Percentiles rank a stretch among this genome's conserved stretches.
Evolutionary conservation across 2,888 invertebrate species (phyloP).

Genomic region (Lepidochrysops patricia): DNA sequence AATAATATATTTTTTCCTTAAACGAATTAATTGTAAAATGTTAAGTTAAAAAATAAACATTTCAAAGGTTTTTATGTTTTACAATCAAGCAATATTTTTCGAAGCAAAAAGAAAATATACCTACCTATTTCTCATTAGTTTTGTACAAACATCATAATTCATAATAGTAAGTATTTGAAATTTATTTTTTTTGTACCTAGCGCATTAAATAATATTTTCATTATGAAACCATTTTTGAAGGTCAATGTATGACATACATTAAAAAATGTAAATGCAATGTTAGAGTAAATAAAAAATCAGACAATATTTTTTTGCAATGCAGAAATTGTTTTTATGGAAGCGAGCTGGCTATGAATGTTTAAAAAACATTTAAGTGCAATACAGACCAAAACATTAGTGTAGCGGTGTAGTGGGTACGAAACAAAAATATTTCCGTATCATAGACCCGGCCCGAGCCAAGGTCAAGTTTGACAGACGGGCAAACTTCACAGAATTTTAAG

Average conservation of each 20-base stretch:
- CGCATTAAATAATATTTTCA: background rate
- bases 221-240: background rate
- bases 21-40: no score
- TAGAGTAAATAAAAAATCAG: conserved; percentile 2
- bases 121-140: background rate
- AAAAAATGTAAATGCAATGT: background rate
- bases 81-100: background rate
- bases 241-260: background rate
- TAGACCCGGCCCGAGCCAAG: conserved; percentile 62
- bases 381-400: background rate
- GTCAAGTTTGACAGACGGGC: conserved; percentile 59
- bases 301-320: background rate
- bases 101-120: background rate
- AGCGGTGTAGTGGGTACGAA: conserved; percentile 32
- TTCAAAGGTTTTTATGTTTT: no score
- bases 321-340: background rate
- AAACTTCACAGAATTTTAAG: conserved; percentile 43
- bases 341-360: background rate
- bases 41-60: no score
- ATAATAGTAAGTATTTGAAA: no score
- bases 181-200: background rate
- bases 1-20: no score
- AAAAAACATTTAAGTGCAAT: conserved; percentile 4
- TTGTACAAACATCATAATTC: background rate
- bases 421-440: conserved; percentile 70